These are phyloP conservation scores for Corythornis leucogaster DNA, from an alignment of 2,797 vertebrate species.

Conservation along the genomic window DNA sequence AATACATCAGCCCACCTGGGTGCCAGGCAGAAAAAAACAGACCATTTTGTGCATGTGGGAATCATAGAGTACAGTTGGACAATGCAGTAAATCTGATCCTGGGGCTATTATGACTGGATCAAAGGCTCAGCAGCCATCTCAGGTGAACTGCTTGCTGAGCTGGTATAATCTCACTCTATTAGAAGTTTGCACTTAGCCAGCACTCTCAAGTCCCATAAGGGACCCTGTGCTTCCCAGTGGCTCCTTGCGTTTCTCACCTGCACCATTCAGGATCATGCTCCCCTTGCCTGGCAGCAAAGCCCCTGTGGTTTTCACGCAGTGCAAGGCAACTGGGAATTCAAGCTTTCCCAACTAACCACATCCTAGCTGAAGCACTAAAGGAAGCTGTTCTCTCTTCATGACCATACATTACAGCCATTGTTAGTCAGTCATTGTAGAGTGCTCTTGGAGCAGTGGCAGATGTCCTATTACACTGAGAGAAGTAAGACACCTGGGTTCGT, in stretches of 20 bases:
- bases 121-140: neutral
- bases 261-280: accelerated
- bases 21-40: neutral
- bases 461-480: conserved; percentile 68
- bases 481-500: conserved; percentile 75
- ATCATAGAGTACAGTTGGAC: accelerated
- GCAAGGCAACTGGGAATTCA: neutral
- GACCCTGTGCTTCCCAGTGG: neutral
- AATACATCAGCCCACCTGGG: neutral
- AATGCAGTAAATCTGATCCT: neutral
- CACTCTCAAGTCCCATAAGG: accelerated
- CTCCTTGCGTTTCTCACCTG: neutral
- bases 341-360: neutral
- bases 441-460: conserved; percentile 69
- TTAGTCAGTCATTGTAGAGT: conserved; percentile 72
- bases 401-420: conserved; percentile 71
- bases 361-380: neutral
- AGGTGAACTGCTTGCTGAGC: neutral
- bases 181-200: accelerated
- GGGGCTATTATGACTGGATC: neutral
- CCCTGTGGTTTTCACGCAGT: accelerated
- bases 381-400: conserved; percentile 55
- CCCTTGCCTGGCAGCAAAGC: neutral
- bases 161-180: neutral
- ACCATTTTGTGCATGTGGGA: neutral